Base-by-base conservation (phyloP, 53 echinoderm and acorn worm species). In the Glandiceps talaboti region DNA sequence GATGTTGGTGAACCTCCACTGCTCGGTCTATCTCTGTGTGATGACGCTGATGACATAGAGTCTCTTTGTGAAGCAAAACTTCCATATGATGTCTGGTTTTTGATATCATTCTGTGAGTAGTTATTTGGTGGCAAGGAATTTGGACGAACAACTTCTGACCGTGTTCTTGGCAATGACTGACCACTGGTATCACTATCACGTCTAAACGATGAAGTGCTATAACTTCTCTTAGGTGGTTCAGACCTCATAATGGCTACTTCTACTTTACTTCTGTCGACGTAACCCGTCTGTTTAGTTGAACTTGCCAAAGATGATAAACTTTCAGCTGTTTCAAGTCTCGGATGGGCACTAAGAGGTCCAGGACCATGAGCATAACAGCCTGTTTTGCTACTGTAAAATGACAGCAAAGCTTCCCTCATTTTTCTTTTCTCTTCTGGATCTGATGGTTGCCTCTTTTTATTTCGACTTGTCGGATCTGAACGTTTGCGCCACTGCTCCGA, bases 381-480 rank as follows among this genome's bases (percentile, higher is more conserved):
- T 6, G 64, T 45, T 45, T 45, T 45, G 6, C 20, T 45, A 6
- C 20, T 45, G 64, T 45, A 45, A 20, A 45, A 45, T 45, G 64
- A 12, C 64, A 45, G 20, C 64, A 45, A 20, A 45, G 64, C 64
- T 20, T 45, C 64, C 64, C 20, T 45, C 64, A 45, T 45, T 20
- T 45, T 45, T 45, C 20, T 78, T 25, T 80, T 84, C 29, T 79
- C 80, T 30, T 87, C 83, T 0, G 85, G 85, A 32, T 88, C 82
- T 25, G 88, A 85, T 28, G 30, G 32, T 82, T 79, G 80, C 78
- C 85, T 82, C 29, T 85, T 89, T 1, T 82, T 81, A 30, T 82
- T 85, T 33, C 85, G 82, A 33, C 89, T 85, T 33, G 85, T 85
- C 1, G 89, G 89, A 73, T 89, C 89, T 26, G 89, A 89, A 31